Conservation (phyloP, 2,888 invertebrate genomes). For the Polyommatus iphigenia region DNA sequence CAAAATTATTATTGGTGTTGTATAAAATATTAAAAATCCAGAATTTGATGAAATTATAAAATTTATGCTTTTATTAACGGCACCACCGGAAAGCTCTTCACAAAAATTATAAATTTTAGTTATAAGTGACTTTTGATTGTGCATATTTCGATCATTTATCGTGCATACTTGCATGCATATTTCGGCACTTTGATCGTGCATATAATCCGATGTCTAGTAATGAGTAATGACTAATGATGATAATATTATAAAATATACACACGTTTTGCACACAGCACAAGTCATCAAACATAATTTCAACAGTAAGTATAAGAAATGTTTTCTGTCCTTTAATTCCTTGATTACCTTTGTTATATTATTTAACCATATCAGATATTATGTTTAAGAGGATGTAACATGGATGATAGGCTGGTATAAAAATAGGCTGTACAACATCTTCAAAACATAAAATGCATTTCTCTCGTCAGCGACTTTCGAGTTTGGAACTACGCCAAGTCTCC, state of each 20-base stretch:
- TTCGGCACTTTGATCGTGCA: no score
- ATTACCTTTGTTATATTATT: background rate
- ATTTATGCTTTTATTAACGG: no score
- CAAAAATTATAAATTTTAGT: no score
- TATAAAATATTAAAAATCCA: no score
- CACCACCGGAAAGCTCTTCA: no score
- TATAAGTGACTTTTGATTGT: no score
- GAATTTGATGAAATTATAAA: no score
- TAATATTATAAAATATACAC: background rate
- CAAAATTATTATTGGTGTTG: no score
- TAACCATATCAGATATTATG: background rate
- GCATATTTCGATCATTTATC: no score
- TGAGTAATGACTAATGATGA: background rate
- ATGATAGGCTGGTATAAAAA: background rate
- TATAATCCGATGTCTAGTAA: no score
- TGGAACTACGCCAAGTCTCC: background rate
- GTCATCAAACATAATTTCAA: background rate
- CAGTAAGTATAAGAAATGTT: background rate
- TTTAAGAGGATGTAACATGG: background rate
- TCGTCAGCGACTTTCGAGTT: conserved; percentile 1
- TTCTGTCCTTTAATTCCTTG: no score
- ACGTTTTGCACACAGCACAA: background rate
- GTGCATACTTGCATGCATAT: no score
- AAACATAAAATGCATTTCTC: conserved; percentile 13
- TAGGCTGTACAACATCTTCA: background rate